Conservation (phyloP, 2,113 vertebrate species). For the Pelvicachromis taeniatus region DNA sequence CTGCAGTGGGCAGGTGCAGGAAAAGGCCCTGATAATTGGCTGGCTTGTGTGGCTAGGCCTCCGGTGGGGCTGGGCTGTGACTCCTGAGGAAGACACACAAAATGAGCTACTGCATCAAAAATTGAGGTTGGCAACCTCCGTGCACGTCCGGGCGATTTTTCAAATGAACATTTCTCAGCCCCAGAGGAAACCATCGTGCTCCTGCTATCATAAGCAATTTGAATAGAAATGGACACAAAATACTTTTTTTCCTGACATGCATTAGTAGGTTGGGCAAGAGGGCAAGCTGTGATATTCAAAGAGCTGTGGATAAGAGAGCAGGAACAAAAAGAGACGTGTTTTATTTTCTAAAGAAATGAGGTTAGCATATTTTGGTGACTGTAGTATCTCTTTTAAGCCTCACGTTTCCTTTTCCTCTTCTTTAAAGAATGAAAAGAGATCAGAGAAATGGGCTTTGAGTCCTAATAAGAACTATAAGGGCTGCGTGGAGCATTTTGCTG, state of each 20-base stretch:
- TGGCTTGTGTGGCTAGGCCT: slow-evolving; percentile 35
- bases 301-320: slow-evolving; percentile 19
- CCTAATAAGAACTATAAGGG: slow-evolving; percentile 23
- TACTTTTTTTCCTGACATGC: slow-evolving; percentile 28
- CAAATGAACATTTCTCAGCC: slow-evolving; percentile 66
- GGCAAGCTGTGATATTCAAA: slow-evolving; percentile 61
- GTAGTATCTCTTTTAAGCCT: slow-evolving; percentile 4
- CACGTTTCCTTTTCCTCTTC: not conserved
- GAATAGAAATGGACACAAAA: slow-evolving; percentile 58
- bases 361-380: slow-evolving; percentile 28
- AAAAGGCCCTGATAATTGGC: slow-evolving; percentile 63
- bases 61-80: slow-evolving; percentile 29
- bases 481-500: not conserved
- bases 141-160: slow-evolving; percentile 66
- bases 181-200: slow-evolving; percentile 43
- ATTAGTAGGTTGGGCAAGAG: slow-evolving; percentile 58
- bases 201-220: slow-evolving; percentile 65
- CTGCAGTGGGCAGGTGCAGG: slow-evolving; percentile 54
- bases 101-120: slow-evolving; percentile 71
- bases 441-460: slow-evolving; percentile 34
- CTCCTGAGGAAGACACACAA: slow-evolving; percentile 55
- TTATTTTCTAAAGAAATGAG: slow-evolving; percentile 47
- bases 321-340: slow-evolving; percentile 33
- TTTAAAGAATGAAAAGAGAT: slow-evolving; percentile 28
- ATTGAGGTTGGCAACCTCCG: slow-evolving; percentile 72